phyloP scores from a whole-genome alignment of 2,113 vertebrate species.

The Carlito syrichta region DNA sequence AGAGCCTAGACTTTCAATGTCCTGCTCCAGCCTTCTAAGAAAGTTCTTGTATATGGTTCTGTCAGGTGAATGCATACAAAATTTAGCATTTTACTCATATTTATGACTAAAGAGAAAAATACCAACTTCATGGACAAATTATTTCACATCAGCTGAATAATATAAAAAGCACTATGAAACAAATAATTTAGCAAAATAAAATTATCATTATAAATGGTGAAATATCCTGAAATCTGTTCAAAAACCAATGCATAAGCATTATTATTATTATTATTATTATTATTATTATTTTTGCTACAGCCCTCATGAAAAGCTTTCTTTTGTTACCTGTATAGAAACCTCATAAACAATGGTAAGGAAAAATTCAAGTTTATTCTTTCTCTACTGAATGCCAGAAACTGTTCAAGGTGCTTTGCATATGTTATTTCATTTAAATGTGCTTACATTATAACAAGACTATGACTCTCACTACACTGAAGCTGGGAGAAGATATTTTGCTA shows the following conservation, averaged over 20 bases:
- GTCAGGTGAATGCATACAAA: background rate
- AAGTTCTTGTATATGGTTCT: background rate
- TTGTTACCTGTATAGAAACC: background rate
- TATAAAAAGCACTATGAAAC: background rate
- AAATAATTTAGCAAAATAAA: slow-evolving; percentile 12
- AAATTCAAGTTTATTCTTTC: background rate
- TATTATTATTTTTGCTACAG: background rate
- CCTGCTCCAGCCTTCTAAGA: background rate
- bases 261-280: no score
- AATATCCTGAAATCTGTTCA: background rate
- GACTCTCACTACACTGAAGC: background rate
- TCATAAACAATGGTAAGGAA: background rate
- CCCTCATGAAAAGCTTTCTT: background rate
- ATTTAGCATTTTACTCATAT: background rate
- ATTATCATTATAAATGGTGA: background rate
- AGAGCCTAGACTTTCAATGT: background rate
- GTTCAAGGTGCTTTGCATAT: background rate
- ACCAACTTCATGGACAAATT: background rate
- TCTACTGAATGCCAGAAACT: background rate
- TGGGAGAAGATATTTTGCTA: slow-evolving; percentile 20
- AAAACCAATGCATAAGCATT: background rate
- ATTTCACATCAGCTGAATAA: background rate
- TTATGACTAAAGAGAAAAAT: background rate
- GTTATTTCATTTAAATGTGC: background rate
- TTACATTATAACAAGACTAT: background rate